Evolutionary conservation across 2,888 invertebrate species (phyloP).

Genomic region (Synergus japonicus): DNA sequence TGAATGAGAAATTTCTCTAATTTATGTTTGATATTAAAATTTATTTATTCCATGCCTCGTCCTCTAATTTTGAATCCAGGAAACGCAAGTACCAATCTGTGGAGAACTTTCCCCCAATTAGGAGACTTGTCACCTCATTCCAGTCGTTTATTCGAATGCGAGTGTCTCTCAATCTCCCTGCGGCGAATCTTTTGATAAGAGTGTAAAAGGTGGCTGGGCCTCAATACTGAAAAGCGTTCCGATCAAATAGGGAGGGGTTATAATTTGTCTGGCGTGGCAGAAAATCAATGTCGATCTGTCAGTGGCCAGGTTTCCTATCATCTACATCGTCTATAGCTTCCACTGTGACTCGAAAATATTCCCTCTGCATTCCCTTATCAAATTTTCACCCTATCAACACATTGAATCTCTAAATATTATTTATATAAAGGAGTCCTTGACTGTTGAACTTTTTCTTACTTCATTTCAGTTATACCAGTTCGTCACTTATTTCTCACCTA

Average conservation of each 20-base stretch:
- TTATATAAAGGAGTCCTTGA: no score
- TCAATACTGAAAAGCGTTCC: slow-evolving; percentile 34
- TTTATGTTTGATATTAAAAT: slow-evolving; percentile 18
- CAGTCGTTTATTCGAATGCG: slow-evolving; percentile 27
- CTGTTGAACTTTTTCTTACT: no score
- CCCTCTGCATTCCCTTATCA: slow-evolving; percentile 24
- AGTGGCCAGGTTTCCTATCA: slow-evolving; percentile 54
- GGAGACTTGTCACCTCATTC: slow-evolving; percentile 42
- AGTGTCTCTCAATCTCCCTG: slow-evolving; percentile 15
- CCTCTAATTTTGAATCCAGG: slow-evolving; percentile 30
- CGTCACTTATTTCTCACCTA: no score
- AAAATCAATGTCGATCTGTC: slow-evolving; percentile 60
- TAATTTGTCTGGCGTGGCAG: slow-evolving; percentile 56
- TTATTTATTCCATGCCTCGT: slow-evolving; percentile 34
- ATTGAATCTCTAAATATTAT: neutral
- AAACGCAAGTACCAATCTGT: slow-evolving; percentile 33
- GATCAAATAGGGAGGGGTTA: slow-evolving; percentile 48
- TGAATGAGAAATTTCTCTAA: slow-evolving; percentile 17
- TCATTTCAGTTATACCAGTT: no score
- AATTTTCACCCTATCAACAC: slow-evolving; percentile 22
- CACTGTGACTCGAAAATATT: slow-evolving; percentile 19
- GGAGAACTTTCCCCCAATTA: slow-evolving; percentile 50
- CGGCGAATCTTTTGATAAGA: slow-evolving; percentile 35
- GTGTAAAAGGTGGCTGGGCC: slow-evolving; percentile 12
- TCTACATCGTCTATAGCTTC: slow-evolving; percentile 41